Percentiles rank a stretch among this genome's conserved stretches.
Evolutionary conservation across 2,113 vertebrate genomes (phyloP).

Genomic region (Leptosomus discolor): DNA sequence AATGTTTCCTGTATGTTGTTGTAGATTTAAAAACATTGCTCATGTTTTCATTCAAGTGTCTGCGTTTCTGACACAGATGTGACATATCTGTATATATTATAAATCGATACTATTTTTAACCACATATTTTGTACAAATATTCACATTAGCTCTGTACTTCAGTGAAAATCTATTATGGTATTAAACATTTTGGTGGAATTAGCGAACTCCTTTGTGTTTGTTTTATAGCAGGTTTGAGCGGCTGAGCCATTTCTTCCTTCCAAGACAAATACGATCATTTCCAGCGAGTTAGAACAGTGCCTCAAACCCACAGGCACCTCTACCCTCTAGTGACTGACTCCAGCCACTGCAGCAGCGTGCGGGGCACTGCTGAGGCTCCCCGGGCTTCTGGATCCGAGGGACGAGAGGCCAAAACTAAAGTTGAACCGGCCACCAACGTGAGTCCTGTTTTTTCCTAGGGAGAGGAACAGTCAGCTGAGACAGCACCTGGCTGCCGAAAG

Average conservation of each 20-base stretch:
- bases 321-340: slow-evolving; percentile 46
- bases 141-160: slow-evolving; percentile 76
- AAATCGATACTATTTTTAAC: slow-evolving; percentile 79
- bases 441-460: background rate
- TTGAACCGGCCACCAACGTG: background rate
- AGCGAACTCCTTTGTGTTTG: background rate
- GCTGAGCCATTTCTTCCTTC: background rate
- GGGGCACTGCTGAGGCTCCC: background rate
- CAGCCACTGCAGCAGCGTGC: background rate
- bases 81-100: slow-evolving; percentile 80
- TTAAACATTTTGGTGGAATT: slow-evolving; percentile 75
- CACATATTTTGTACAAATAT: slow-evolving; percentile 79
- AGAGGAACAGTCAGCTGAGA: background rate
- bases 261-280: background rate
- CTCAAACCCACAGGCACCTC: background rate
- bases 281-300: background rate
- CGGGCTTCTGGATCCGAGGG: background rate
- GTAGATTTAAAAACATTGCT: slow-evolving; percentile 58
- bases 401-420: background rate
- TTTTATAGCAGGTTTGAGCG: background rate
- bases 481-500: background rate
- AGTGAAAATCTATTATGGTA: slow-evolving; percentile 73
- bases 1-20: slow-evolving; percentile 60
- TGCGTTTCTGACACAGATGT: slow-evolving; percentile 69
- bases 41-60: slow-evolving; percentile 60